Evolutionary conservation across 2,888 invertebrate species (phyloP), one percentile per base, ranked within the genome.

Genomic region (Anthrax anthrax): DNA sequence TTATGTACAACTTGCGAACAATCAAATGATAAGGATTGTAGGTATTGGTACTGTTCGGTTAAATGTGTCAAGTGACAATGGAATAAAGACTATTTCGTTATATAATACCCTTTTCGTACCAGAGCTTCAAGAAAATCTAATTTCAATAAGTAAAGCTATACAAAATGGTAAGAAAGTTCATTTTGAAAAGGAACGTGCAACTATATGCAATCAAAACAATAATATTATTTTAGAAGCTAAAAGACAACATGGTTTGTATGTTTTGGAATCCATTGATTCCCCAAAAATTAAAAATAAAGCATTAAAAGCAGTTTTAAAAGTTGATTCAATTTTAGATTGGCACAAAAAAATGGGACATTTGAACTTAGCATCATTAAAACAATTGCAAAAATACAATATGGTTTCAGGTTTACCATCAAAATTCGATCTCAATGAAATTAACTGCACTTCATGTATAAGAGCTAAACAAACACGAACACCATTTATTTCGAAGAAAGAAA

Each of bases 311-410:
- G n/a, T 9, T 27, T 27, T 27, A 27, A 27, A 27, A 27, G 9
- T 9, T 1, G 23, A 27, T 12, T 42, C 42, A 13, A 13, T 46
- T 13, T 32, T 38, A 16, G 17, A 43, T 18, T 49, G 46, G 44
- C 42, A 49, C 14, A 38, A 44, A n/a, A 44, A 39, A 13, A 46
- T 48, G 46, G 40, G 48, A 9, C 48, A 46, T 8, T 18, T 49
- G 10, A 49, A 44, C 17, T 37, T 41, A 17, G n/a, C 27, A 4
- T 46, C 46, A 17, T 36, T 44, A 16, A 47, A 42, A 27, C 36
- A 44, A 32, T 19, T 47, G 17, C 41, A 44, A 32, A 38, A 27
- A 27, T 27, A 27, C 9, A 38, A 34, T 37, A 47, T 47, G 44
- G 41, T 44, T 16, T 36, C 37, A 27, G 42, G 44, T 36, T 32